Evolutionary conservation across 2,888 invertebrate genomes (phyloP).

Genomic region (Agrotis ipsilon): DNA sequence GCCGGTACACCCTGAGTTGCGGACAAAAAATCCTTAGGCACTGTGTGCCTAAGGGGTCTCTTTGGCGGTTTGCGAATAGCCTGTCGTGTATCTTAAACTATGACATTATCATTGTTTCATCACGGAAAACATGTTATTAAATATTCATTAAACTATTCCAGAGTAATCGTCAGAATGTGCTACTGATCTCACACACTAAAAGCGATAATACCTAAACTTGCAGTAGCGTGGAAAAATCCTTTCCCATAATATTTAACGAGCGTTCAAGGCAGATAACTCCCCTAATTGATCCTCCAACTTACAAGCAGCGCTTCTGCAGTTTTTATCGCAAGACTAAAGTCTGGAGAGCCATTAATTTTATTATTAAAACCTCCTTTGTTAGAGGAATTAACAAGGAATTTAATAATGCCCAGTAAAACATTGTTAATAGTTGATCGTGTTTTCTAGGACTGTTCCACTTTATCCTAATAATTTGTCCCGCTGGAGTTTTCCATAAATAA

Average conservation of each 20-base stretch:
- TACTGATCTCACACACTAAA: not conserved
- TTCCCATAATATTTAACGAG: conserved; percentile 34
- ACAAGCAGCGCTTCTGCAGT: conserved; percentile 18
- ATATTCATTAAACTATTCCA: no score
- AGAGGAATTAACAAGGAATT: conserved; percentile 52
- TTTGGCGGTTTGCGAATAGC: no score
- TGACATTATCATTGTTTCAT: no score
- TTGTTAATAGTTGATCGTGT: conserved; percentile 20
- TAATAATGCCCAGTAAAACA: conserved; percentile 49
- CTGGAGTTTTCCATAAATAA: no score
- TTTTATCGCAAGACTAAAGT: conserved; percentile 46
- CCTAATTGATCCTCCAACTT: conserved; percentile 44
- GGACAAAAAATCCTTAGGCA: no score
- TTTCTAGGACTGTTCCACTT: conserved; percentile 5
- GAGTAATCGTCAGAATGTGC: no score
- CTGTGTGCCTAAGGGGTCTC: no score
- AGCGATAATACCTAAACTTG: not conserved
- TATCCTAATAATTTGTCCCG: not conserved
- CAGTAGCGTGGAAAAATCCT: conserved; percentile 12
- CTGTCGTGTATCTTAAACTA: no score
- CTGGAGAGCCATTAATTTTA: conserved; percentile 51
- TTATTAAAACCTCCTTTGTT: conserved; percentile 53
- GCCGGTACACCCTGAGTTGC: no score
- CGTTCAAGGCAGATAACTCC: conserved; percentile 18
- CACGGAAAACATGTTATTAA: no score